Evolutionary conservation across 2,113 vertebrate species (phyloP).

Genomic region (Siphamia tubifer): DNA sequence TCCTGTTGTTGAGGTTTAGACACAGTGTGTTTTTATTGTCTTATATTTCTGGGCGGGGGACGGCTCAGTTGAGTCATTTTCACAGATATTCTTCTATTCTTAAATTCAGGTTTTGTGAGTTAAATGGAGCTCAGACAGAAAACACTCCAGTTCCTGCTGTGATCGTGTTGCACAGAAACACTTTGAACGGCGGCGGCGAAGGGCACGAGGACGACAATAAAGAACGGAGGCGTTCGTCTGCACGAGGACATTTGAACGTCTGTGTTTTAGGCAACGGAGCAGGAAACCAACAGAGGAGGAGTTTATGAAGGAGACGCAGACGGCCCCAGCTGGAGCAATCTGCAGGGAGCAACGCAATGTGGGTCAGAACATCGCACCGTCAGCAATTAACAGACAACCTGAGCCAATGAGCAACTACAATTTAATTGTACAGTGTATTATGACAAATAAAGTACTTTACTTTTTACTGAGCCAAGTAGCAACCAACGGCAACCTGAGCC

Average conservation of each 20-base stretch:
- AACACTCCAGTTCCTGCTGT: neutral
- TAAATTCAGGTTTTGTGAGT: too few relatives aligned
- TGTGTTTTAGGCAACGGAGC: neutral
- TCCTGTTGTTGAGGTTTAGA: too few relatives aligned
- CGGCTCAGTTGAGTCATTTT: too few relatives aligned
- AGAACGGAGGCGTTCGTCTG: neutral
- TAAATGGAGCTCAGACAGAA: constrained; percentile 11
- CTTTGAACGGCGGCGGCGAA: neutral
- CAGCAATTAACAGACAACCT: constrained; percentile 81
- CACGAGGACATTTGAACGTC: neutral
- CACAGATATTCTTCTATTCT: too few relatives aligned
- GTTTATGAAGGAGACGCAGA: constrained; percentile 47
- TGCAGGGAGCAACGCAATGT: constrained; percentile 84
- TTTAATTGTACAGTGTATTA: too few relatives aligned
- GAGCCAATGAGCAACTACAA: constrained; percentile 75
- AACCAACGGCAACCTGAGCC: too few relatives aligned
- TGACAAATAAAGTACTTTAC: too few relatives aligned
- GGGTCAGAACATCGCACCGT: constrained; percentile 87
- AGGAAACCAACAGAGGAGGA: constrained; percentile 11
- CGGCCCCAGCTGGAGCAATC: constrained; percentile 80
- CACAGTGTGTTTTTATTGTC: too few relatives aligned
- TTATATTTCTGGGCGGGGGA: too few relatives aligned
- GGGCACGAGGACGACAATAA: constrained; percentile 6
- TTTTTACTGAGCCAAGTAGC: too few relatives aligned
- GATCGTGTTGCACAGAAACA: constrained; percentile 19